Percentiles rank a stretch among this genome's conserved stretches.
Evolutionary conservation across 2,888 invertebrate genomes (phyloP).

Genomic region (Achlya flavicornis): DNA sequence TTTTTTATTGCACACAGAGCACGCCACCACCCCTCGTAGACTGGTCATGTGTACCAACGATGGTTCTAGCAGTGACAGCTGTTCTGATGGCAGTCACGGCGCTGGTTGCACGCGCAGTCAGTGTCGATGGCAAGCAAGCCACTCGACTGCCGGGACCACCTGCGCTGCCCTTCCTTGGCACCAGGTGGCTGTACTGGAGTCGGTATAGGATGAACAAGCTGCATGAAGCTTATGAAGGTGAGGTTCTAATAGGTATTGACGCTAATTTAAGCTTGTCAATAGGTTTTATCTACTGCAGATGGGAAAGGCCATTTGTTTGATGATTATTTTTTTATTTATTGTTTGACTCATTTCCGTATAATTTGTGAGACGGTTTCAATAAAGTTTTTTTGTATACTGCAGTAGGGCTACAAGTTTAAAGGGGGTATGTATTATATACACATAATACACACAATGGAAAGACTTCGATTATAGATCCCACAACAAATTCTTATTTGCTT

Average conservation of each 20-base stretch:
- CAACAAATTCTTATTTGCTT: too few relatives aligned
- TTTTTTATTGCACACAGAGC: constrained; percentile 47
- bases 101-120: constrained; percentile 51
- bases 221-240: constrained; percentile 91
- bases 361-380: too few relatives aligned
- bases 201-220: constrained; percentile 89
- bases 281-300: too few relatives aligned
- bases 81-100: constrained; percentile 61
- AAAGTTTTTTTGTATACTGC: too few relatives aligned
- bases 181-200: constrained; percentile 90
- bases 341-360: too few relatives aligned
- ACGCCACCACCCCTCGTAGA: constrained; percentile 68
- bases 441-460: too few relatives aligned
- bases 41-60: constrained; percentile 74
- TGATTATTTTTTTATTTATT: too few relatives aligned
- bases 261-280: too few relatives aligned
- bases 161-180: constrained; percentile 89
- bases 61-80: constrained; percentile 61
- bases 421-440: too few relatives aligned
- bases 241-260: constrained; percentile 25
- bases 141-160: constrained; percentile 88
- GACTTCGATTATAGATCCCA: too few relatives aligned
- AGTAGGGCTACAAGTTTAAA: too few relatives aligned
- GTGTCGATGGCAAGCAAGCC: constrained; percentile 52
- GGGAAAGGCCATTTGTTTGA: too few relatives aligned